phyloP scores from a whole-genome alignment of 2,888 invertebrate genomes.

The Cryptocheilus praepositus region DNA sequence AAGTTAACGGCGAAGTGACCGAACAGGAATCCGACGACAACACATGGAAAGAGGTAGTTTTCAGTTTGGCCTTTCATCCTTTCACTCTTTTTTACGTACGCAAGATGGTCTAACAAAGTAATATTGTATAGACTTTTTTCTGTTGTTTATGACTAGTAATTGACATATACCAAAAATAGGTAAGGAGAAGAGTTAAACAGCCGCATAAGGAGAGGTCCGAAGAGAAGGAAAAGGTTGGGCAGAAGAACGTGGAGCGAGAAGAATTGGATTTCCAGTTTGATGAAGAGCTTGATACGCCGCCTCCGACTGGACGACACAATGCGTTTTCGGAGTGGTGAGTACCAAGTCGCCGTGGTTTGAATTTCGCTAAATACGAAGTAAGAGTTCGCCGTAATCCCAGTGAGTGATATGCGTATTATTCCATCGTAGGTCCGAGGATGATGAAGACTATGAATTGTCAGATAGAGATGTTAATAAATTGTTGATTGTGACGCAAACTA shows the following conservation, averaged over 20 bases:
- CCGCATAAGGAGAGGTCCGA: constrained; percentile 66
- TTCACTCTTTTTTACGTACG: background rate
- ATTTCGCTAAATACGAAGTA: background rate
- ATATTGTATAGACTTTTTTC: constrained; percentile 5
- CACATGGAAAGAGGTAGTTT: constrained; percentile 79
- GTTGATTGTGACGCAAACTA: constrained; percentile 93
- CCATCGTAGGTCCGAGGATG: constrained; percentile 82
- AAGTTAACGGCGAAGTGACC: constrained; percentile 56
- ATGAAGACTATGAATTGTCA: constrained; percentile 91
- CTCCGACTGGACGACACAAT: constrained; percentile 88
- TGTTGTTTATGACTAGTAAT: constrained; percentile 24
- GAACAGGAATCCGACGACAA: constrained; percentile 67
- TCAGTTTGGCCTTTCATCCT: background rate
- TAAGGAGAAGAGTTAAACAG: constrained; percentile 74
- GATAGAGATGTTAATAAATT: constrained; percentile 95
- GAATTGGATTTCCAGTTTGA: constrained; percentile 98
- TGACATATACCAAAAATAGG: constrained; percentile 59
- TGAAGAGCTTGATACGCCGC: constrained; percentile 89
- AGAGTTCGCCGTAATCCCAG: background rate
- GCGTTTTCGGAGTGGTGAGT: constrained; percentile 84
- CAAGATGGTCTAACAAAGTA: background rate
- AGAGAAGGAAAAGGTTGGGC: constrained; percentile 56
- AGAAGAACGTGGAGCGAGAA: constrained; percentile 78
- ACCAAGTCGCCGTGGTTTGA: background rate
- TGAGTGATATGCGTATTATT: background rate